These are phyloP conservation scores for Enteromius radiatus DNA, from an alignment of 2,797 vertebrate species.

Conservation along the genomic window DNA sequence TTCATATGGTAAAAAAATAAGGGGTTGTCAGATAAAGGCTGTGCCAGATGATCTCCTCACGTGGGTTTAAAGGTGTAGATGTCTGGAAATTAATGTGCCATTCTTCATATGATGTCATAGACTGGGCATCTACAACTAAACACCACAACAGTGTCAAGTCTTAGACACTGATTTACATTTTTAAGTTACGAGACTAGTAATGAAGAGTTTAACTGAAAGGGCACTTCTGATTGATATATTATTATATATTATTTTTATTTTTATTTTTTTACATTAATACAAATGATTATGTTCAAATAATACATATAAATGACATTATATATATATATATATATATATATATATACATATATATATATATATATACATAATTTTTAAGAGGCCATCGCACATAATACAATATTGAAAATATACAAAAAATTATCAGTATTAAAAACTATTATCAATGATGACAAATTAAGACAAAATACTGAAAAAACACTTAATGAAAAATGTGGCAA, in stretches of 20 bases:
- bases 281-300: not conserved
- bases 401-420: not conserved
- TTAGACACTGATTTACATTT: not conserved
- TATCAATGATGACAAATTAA: not conserved
- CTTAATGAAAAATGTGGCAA: not conserved
- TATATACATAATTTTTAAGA: not conserved
- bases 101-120: conserved; percentile 15
- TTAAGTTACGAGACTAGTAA: not conserved
- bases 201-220: not conserved
- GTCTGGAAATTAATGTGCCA: conserved; percentile 4
- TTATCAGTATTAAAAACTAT: not conserved
- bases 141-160: not conserved
- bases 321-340: too few relatives aligned
- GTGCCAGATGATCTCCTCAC: not conserved
- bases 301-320: not conserved
- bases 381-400: not conserved
- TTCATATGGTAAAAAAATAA: conserved; percentile 20
- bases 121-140: conserved; percentile 15
- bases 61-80: conserved; percentile 3
- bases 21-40: not conserved
- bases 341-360: too few relatives aligned
- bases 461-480: not conserved
- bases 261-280: not conserved
- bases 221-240: not conserved
- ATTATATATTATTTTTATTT: too few relatives aligned